These are phyloP conservation scores for Ormyrus nitidulus DNA, from an alignment of 2,888 invertebrate species.

Conservation along the genomic window DNA sequence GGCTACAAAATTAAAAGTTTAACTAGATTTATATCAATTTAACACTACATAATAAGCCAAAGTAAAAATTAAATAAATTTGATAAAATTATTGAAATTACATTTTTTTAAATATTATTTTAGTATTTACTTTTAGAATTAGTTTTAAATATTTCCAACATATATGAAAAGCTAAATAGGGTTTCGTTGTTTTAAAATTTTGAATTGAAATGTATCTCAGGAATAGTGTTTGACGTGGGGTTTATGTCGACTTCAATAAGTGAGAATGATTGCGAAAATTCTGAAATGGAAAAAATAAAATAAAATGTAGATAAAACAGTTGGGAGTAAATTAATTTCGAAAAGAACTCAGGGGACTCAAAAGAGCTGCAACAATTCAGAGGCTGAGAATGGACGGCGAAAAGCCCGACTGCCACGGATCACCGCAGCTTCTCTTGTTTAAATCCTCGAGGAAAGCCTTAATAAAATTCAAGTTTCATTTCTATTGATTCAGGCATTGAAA, in stretches of 20 bases:
- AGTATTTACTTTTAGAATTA: background rate
- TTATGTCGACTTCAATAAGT: slow-evolving; percentile 5
- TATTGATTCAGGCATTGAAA: background rate
- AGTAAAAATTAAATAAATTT: too few relatives aligned
- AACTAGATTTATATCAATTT: too few relatives aligned
- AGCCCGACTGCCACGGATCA: slow-evolving; percentile 54
- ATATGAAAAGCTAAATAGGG: background rate
- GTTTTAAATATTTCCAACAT: background rate
- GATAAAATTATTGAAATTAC: background rate
- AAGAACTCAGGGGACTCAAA: slow-evolving; percentile 46
- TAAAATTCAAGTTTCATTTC: slow-evolving; percentile 18
- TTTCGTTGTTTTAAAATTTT: too few relatives aligned
- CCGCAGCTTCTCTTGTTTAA: slow-evolving; percentile 52
- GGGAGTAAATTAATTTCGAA: slow-evolving; percentile 26
- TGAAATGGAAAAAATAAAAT: slow-evolving; percentile 7
- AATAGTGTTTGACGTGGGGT: slow-evolving; percentile 18
- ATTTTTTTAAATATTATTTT: background rate
- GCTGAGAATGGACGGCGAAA: slow-evolving; percentile 50
- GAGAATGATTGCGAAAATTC: slow-evolving; percentile 14
- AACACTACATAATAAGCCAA: too few relatives aligned
- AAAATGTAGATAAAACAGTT: slow-evolving; percentile 1
- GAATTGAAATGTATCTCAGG: too few relatives aligned
- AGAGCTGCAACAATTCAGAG: slow-evolving; percentile 53
- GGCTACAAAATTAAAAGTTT: too few relatives aligned
- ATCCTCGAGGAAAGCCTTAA: slow-evolving; percentile 39